These are phyloP conservation scores for Rissa tridactyla DNA, from an alignment of 2,113 vertebrate species.

Conservation along the genomic window DNA sequence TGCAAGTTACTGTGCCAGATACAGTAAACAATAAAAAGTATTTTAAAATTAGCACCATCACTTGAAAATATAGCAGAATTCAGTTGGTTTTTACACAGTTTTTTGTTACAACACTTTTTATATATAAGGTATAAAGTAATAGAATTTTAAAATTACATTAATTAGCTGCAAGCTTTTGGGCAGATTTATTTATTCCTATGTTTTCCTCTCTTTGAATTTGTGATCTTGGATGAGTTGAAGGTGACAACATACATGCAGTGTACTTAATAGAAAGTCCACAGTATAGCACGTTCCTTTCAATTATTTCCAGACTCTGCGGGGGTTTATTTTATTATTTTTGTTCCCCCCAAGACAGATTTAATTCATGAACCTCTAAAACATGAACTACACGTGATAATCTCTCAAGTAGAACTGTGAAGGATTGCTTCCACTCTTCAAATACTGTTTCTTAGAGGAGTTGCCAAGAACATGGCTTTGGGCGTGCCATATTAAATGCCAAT, in stretches of 20 bases:
- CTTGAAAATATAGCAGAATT: neutral
- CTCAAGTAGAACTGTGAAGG: neutral
- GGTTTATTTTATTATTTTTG: neutral
- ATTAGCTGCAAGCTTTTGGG: neutral
- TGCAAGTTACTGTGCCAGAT: neutral
- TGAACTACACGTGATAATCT: rapidly evolving
- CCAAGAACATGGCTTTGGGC: neutral
- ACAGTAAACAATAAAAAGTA: neutral
- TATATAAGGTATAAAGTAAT: neutral
- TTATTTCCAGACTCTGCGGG: neutral
- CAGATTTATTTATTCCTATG: neutral
- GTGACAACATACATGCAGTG: neutral
- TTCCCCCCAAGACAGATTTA: neutral
- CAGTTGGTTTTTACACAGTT: neutral
- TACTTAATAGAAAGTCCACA: neutral
- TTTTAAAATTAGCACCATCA: neutral
- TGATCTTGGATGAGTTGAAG: neutral
- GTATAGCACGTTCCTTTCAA: neutral
- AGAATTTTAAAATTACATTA: neutral
- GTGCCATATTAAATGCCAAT: neutral
- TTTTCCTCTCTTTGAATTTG: neutral
- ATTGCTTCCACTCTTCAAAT: neutral
- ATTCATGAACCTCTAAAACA: neutral
- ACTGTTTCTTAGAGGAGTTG: neutral
- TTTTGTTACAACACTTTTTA: neutral